Evolutionary conservation across 2,797 vertebrate genomes (phyloP).

Genomic region (Pelodytes ibericus): DNA sequence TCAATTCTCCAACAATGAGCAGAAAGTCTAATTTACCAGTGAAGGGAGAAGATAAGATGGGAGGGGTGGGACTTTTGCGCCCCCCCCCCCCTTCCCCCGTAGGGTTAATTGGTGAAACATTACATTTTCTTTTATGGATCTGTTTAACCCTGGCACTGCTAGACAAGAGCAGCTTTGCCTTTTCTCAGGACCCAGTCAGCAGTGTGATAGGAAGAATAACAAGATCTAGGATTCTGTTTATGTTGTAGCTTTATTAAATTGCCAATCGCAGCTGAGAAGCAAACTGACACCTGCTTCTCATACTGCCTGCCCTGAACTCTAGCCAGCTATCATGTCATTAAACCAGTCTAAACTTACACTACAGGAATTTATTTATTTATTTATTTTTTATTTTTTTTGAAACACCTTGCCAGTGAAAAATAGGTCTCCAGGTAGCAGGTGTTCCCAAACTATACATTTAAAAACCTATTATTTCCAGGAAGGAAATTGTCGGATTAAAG

Average conservation of each 20-base stretch:
- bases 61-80: neutral
- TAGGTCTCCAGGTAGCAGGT: conserved; percentile 61
- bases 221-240: neutral
- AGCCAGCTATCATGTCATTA: neutral
- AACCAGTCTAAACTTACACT: neutral
- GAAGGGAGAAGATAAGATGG: conserved; percentile 5
- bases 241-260: neutral
- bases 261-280: neutral
- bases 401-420: neutral
- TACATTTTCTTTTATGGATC: neutral
- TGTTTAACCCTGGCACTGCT: neutral
- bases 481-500: too few relatives aligned
- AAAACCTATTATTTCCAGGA: conserved; percentile 63
- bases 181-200: neutral
- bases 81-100: too few relatives aligned
- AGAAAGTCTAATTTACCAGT: conserved; percentile 61
- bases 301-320: neutral
- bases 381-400: too few relatives aligned
- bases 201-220: neutral
- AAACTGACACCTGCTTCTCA: conserved; percentile 2
- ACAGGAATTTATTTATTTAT: too few relatives aligned
- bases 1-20: conserved; percentile 60
- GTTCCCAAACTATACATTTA: conserved; percentile 65
- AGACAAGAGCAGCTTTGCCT: too few relatives aligned
- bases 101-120: too few relatives aligned